These are phyloP conservation scores for Calameuta filiformis DNA, from an alignment of 2,888 invertebrate species.

Conservation along the genomic window DNA sequence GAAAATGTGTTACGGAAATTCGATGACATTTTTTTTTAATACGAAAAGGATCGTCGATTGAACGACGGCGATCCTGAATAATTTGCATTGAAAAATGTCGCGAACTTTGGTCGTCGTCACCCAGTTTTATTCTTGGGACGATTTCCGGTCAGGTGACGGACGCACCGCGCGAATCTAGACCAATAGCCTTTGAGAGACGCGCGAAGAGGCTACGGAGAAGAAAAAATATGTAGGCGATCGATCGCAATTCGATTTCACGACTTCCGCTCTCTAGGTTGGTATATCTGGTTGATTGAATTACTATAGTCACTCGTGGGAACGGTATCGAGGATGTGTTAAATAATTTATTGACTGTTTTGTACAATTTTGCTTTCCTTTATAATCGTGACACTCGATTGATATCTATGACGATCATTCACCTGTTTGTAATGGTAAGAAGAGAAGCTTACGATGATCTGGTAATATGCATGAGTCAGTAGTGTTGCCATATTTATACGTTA, in stretches of 20 bases:
- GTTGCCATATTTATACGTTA: constrained; percentile 40
- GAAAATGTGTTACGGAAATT: neutral
- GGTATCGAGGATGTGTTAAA: neutral
- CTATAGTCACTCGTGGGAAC: neutral
- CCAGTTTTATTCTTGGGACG: neutral
- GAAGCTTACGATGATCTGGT: constrained; percentile 35
- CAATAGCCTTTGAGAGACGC: constrained; percentile 3
- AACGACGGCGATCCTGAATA: neutral
- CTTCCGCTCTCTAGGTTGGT: neutral
- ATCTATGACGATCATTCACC: too few relatives aligned
- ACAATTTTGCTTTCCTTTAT: neutral
- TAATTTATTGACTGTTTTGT: neutral
- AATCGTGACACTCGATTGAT: neutral
- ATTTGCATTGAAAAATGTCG: neutral
- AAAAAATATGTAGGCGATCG: constrained; percentile 1
- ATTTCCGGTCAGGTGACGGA: neutral
- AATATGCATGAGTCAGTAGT: constrained; percentile 42
- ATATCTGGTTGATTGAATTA: neutral
- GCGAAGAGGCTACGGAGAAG: constrained; percentile 11
- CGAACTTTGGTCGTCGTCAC: neutral
- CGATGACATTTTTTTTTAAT: neutral
- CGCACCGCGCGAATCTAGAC: constrained; percentile 7
- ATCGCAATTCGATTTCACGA: neutral
- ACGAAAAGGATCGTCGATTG: neutral
- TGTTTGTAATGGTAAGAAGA: too few relatives aligned